Percentiles rank a stretch among this genome's conserved stretches.
Conservation (phyloP, 2,888 invertebrate species). For the Nephrotoma flavescens region DNA sequence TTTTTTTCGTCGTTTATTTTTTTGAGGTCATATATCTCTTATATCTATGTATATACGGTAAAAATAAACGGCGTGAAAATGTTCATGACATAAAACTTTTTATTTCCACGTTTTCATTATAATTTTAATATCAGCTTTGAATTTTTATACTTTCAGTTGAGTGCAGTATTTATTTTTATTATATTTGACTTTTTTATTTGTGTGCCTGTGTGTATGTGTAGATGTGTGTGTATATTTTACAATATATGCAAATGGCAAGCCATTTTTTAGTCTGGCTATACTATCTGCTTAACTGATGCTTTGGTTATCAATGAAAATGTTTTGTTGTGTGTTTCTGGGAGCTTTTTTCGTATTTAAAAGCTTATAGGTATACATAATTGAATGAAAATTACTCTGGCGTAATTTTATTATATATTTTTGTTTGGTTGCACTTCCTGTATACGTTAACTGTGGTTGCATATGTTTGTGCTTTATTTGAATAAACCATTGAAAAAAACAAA, state of each 20-base stretch:
- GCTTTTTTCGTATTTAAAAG: background rate
- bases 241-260: background rate
- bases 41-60: background rate
- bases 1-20: too few species aligned
- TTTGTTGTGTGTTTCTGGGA: background rate
- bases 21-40: background rate
- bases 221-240: background rate
- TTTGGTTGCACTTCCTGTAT: background rate
- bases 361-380: background rate
- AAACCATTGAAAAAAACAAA: background rate
- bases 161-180: background rate
- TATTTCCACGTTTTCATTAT: background rate
- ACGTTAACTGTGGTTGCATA: background rate
- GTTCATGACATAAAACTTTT: background rate
- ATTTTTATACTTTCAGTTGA: background rate
- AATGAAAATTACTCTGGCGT: background rate
- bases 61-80: background rate
- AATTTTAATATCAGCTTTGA: background rate
- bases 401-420: background rate
- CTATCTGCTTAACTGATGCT: background rate
- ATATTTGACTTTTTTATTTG: background rate
- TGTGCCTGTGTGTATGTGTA: conserved; percentile 10
- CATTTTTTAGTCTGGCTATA: background rate
- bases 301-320: background rate
- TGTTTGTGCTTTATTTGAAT: background rate